A percentile compares a stretch with the other conserved stretches of the same genome.
phyloP scores from a whole-genome alignment of 2,888 invertebrate species.

The Lissonota sp. region DNA sequence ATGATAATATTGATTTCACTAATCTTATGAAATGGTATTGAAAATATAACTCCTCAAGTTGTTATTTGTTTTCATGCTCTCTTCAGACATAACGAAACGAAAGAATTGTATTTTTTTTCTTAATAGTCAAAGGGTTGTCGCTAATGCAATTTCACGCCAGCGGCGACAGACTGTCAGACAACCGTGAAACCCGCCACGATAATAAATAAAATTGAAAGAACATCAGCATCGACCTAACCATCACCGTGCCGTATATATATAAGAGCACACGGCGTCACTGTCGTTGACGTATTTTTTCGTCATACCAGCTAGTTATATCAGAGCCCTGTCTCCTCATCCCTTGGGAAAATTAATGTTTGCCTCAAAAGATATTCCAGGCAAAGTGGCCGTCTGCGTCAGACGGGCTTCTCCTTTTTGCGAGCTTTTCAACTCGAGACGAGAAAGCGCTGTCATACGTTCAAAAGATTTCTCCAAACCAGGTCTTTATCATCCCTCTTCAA shows the following conservation, averaged over 20 bases:
- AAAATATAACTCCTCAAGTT: too few relatives aligned
- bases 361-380: conserved; percentile 24
- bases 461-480: conserved; percentile 32
- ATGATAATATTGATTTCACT: too few relatives aligned
- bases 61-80: too few relatives aligned
- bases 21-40: too few relatives aligned
- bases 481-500: not conserved
- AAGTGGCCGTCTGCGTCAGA: conserved; percentile 29
- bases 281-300: conserved; percentile 33
- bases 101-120: not conserved
- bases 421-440: not conserved
- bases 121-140: not conserved
- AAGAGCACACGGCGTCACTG: not conserved
- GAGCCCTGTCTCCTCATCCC: conserved; percentile 27
- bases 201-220: conserved; percentile 6
- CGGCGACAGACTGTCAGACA: not conserved
- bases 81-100: too few relatives aligned
- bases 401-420: conserved; percentile 18
- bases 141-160: not conserved
- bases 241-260: not conserved
- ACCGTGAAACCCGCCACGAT: not conserved
- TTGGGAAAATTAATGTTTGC: conserved; percentile 50
- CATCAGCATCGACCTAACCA: not conserved
- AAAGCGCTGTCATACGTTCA: conserved; percentile 24
- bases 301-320: conserved; percentile 23